A percentile compares a stretch with the other conserved stretches of the same genome.
phyloP scores from a whole-genome alignment of 1,140 invertebrate genomes.

The Anadara kagoshimensis region DNA sequence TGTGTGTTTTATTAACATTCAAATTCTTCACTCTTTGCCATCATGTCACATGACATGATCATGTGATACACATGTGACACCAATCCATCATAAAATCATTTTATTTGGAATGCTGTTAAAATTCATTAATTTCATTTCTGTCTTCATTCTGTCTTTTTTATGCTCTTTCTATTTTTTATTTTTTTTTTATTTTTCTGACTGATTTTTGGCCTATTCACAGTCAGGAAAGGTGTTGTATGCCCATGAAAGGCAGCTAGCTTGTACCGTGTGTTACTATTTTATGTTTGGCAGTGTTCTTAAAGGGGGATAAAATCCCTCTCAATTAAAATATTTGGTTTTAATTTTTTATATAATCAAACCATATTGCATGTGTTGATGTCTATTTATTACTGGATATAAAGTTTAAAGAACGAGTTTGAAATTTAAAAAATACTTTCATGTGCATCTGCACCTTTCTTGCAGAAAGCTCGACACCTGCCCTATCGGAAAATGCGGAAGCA shows the following conservation, averaged over 20 bases:
- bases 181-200: too few relatives aligned
- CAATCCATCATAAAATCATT: too few relatives aligned
- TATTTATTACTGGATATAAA: background rate
- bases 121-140: too few relatives aligned
- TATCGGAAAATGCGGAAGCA: slow-evolving; percentile 51
- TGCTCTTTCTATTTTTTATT: too few relatives aligned
- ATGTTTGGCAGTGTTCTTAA: background rate
- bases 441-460: slow-evolving; percentile 68
- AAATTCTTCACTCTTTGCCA: too few relatives aligned
- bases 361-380: background rate
- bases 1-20: too few relatives aligned
- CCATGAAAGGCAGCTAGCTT: slow-evolving; percentile 13
- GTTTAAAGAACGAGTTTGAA: background rate
- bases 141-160: too few relatives aligned
- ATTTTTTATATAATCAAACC: background rate
- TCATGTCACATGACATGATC: too few relatives aligned
- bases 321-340: background rate
- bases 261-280: background rate
- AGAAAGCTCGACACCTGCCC: slow-evolving; percentile 53
- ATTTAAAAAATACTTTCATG: slow-evolving; percentile 48
- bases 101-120: too few relatives aligned
- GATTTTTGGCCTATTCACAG: background rate
- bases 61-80: too few relatives aligned
- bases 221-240: slow-evolving; percentile 43
- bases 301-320: too few relatives aligned